Percentiles rank a stretch among this genome's conserved stretches.
Evolutionary conservation across 2,113 vertebrate species (phyloP).

Genomic region (Aegypius monachus): DNA sequence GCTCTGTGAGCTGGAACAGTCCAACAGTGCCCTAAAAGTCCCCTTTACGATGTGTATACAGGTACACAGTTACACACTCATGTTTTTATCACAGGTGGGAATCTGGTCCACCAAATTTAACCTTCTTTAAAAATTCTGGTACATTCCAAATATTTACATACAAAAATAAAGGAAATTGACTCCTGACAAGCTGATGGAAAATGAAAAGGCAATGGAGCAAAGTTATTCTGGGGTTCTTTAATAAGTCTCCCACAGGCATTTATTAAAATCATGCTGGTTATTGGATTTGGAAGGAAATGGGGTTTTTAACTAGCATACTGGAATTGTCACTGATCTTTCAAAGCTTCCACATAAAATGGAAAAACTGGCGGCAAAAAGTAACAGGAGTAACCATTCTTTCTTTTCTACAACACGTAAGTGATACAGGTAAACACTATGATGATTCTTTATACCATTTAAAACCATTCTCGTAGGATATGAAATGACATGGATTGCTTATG

Average conservation of each 20-base stretch:
- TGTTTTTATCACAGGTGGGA: background rate
- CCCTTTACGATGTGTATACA: background rate
- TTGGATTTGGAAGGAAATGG: conserved; percentile 23
- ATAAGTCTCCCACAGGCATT: background rate
- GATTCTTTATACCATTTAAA: background rate
- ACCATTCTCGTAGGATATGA: background rate
- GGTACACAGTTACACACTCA: background rate
- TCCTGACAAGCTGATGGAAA: background rate
- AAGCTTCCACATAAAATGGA: background rate
- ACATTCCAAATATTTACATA: background rate
- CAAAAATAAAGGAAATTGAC: background rate
- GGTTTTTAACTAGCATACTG: background rate
- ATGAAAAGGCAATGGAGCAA: background rate
- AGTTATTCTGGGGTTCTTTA: background rate
- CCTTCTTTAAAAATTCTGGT: background rate
- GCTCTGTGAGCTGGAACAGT: background rate
- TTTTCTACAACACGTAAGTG: background rate
- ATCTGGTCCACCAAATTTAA: background rate
- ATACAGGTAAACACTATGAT: background rate
- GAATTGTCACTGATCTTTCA: background rate
- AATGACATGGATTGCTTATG: background rate
- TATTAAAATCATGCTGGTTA: conserved; percentile 30
- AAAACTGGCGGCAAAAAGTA: background rate
- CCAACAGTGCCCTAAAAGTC: background rate
- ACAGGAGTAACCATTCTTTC: background rate